Evolutionary conservation across 2,797 vertebrate genomes (phyloP).

Genomic region (Mallotus villosus): DNA sequence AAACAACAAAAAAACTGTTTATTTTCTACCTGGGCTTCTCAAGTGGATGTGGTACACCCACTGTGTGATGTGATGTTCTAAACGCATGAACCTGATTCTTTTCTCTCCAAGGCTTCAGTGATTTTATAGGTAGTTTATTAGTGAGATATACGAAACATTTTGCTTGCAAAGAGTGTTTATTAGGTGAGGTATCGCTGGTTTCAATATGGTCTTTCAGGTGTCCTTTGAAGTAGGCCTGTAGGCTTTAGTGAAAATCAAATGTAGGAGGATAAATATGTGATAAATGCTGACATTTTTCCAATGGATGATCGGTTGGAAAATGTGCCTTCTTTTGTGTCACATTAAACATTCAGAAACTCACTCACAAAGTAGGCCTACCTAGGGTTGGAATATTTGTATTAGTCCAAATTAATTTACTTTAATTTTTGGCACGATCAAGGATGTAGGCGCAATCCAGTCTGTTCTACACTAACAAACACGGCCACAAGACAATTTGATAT

Average conservation of each 20-base stretch:
- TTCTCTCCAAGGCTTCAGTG: conserved; percentile 72
- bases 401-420: conserved; percentile 41
- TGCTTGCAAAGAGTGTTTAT: conserved; percentile 88
- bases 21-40: conserved; percentile 89
- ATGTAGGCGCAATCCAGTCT: conserved; percentile 88
- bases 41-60: conserved; percentile 72
- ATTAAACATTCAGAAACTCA: conserved; percentile 56
- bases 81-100: conserved; percentile 85
- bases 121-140: conserved; percentile 69
- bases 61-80: conserved; percentile 73
- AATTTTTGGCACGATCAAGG: conserved; percentile 61
- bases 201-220: conserved; percentile 83
- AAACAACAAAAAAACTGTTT: conserved; percentile 76
- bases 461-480: conserved; percentile 87
- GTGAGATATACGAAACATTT: conserved; percentile 75
- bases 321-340: conserved; percentile 89
- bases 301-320: conserved; percentile 84
- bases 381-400: conserved; percentile 42
- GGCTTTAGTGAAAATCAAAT: neutral
- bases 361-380: conserved; percentile 47
- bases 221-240: conserved; percentile 84
- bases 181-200: conserved; percentile 79
- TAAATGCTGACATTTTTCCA: conserved; percentile 74
- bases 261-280: conserved; percentile 78
- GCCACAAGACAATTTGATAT: conserved; percentile 77